phyloP scores from a whole-genome alignment of 2,113 vertebrate species.

The Piprites chloris region DNA sequence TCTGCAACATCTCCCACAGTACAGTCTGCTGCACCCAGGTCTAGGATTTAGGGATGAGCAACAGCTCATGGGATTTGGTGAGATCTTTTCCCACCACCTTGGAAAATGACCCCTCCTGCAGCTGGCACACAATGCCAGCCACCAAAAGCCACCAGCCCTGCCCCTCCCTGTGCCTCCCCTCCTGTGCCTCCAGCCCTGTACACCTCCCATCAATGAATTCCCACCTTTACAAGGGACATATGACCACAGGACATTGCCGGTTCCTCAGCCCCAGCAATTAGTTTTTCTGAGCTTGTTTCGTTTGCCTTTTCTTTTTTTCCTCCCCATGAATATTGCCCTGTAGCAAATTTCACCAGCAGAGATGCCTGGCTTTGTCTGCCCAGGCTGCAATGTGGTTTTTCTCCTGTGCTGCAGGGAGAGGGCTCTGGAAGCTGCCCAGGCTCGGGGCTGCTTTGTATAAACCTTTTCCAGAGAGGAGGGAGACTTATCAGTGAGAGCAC shows the following conservation, averaged over 20 bases:
- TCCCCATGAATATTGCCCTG: not conserved
- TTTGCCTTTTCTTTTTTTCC: not conserved
- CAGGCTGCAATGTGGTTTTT: not conserved
- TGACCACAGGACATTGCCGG: not conserved
- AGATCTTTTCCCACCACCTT: not conserved
- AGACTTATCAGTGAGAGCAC: not conserved
- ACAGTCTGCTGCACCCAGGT: not conserved
- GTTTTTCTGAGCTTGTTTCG: not conserved
- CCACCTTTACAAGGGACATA: not conserved
- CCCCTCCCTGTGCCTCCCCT: fast-evolving
- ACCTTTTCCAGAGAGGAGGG: not conserved
- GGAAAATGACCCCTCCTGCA: not conserved
- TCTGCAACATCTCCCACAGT: fast-evolving
- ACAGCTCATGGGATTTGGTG: not conserved
- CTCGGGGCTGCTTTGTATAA: not conserved
- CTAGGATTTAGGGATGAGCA: not conserved
- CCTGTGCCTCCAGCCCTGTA: fast-evolving
- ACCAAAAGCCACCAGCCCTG: not conserved
- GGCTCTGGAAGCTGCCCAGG: not conserved
- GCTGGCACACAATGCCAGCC: not conserved
- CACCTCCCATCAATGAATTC: not conserved
- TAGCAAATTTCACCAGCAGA: not conserved
- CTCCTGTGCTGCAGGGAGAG: not conserved
- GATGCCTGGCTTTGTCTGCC: not conserved
- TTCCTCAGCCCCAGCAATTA: not conserved